phyloP scores from a whole-genome alignment of 2,797 vertebrate genomes.

The Nyctibius grandis region DNA sequence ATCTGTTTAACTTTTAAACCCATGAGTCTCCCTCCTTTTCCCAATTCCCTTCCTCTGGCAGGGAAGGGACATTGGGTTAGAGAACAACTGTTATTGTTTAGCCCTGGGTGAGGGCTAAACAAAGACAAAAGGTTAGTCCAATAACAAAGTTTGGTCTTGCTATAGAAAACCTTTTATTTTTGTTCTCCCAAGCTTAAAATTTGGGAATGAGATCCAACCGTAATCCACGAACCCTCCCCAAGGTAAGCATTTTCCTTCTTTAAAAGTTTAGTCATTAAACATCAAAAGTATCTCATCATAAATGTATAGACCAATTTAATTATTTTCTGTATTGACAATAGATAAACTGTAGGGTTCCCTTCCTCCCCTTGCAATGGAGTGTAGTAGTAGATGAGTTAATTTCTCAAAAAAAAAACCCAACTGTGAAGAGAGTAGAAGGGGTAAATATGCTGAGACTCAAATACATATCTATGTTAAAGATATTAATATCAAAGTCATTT shows the following conservation, averaged over 20 bases:
- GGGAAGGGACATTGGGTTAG: too few species aligned
- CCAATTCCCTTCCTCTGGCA: too few species aligned
- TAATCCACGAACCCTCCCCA: not conserved
- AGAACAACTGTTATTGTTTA: too few species aligned
- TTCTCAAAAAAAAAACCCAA: not conserved
- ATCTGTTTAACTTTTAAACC: too few species aligned
- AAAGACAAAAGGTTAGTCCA: not conserved
- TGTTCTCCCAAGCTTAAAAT: not conserved
- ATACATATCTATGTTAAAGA: not conserved
- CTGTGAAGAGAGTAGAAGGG: not conserved
- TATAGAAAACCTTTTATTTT: not conserved
- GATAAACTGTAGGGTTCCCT: fast-evolving
- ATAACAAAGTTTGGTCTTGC: not conserved
- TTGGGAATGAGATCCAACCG: not conserved
- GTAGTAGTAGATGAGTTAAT: not conserved
- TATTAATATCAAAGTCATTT: not conserved
- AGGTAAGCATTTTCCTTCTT: not conserved
- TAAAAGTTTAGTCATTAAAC: not conserved
- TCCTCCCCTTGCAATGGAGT: not conserved
- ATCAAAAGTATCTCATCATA: not conserved
- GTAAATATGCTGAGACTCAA: not conserved
- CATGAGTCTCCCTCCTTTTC: too few species aligned
- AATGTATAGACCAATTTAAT: not conserved
- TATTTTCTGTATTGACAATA: not conserved
- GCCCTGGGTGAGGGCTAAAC: too few species aligned